Evolutionary conservation across 2,113 vertebrate genomes (phyloP), one percentile per base, ranked within the genome.

Genomic region (Oryzias curvinotus): DNA sequence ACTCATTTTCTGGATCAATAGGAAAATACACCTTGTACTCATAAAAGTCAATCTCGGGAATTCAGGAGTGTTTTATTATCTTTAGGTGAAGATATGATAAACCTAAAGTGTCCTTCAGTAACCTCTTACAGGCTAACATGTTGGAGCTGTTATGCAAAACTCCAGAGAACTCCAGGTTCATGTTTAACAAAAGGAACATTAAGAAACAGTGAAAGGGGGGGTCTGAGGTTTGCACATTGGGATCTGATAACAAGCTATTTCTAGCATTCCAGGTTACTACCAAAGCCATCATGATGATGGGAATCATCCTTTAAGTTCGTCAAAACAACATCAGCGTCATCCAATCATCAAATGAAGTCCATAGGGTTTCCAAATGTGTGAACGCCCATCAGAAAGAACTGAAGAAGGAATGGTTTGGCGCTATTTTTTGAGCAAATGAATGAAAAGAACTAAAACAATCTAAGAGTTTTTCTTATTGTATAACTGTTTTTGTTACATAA

Each of bases 11-110:
- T 0, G 3, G 8, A 62, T 47, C 6, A 41, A 16, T 54, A 62
- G 25, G 10, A 49, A 54, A 61, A 21, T 50, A 57, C 10, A 73
- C 73, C 77, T 81, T 83, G 73, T 62, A 62, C 80, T 52, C 59
- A 78, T 71, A 64, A 72, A 60, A 51, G 15, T 56, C 5, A 50
- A 56, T 18, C 10, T 18, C 5, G 10, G 25, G 36, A 25, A 68
- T 23, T 44, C 16, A 53, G 49, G 13, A 44, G 26, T 42, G 15
- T 70, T 73, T 81, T 78, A 81, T 60, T 62, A 45, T n/a, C 50
- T 56, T 15, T 5, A 36, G 19, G n/a, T 0, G 7, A n/a, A n/a
- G 19, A 44, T 15, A 57, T 64, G 48, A 60, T 3, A 43, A 7
- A 42, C 15, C 2, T 17, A 17, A 12, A 43, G 1, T 44, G 5